Percentiles rank a stretch among this genome's conserved stretches.
Conservation (phyloP, 2,888 invertebrate species). For the Cantharis lateralis region DNA sequence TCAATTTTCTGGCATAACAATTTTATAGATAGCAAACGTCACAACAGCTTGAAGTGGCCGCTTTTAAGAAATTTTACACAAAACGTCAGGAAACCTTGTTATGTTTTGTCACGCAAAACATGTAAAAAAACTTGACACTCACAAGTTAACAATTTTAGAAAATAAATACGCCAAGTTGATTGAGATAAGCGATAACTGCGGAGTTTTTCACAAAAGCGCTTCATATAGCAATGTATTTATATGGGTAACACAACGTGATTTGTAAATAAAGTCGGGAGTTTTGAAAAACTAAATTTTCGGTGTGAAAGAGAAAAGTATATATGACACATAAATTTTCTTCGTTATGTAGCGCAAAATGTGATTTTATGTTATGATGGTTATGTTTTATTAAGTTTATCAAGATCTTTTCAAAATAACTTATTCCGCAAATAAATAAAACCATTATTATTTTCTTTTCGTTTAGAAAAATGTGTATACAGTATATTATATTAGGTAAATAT, state of each 20-base stretch:
- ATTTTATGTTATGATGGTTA: background rate
- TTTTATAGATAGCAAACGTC: slow-evolving; percentile 4
- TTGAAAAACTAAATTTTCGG: background rate
- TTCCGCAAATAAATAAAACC: background rate
- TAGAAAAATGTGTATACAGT: background rate
- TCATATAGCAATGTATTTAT: background rate
- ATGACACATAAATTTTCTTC: background rate
- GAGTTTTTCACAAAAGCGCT: background rate
- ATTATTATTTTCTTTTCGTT: background rate
- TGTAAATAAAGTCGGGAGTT: background rate
- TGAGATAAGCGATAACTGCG: background rate
- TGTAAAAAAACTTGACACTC: background rate
- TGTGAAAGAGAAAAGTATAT: background rate
- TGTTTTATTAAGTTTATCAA: background rate
- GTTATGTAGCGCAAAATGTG: background rate
- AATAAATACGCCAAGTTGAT: background rate
- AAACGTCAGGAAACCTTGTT: background rate
- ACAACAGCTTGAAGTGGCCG: background rate
- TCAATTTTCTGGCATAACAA: slow-evolving; percentile 2
- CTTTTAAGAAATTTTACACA: background rate
- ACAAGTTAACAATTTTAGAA: background rate
- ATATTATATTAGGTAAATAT: no score
- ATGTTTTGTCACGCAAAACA: background rate
- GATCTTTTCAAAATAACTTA: background rate
- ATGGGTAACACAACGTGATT: background rate